Evolutionary conservation across 2,888 invertebrate species (phyloP), one percentile per base, ranked within the genome.

Genomic region (Platypus cylindrus): DNA sequence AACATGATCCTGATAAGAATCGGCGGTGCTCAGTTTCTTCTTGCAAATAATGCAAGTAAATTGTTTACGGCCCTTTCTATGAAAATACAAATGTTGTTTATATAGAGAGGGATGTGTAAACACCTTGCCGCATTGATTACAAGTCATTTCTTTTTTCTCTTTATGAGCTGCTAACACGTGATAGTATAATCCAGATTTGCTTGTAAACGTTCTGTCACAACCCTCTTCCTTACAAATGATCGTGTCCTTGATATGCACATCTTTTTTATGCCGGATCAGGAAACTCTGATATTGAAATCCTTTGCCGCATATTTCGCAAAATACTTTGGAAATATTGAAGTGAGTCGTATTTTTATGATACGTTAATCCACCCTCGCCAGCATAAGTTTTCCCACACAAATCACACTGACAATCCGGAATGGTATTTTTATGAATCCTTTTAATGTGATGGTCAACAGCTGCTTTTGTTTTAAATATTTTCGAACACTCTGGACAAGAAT

Each of bases 21-120:
- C 9, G 12, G 32, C 35, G 3, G 38, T 34, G 32, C 58, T 59
- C 4, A 63, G 59, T 1, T 53, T 48, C 35, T 63, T 61, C 1
- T 54, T 56, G 44, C 64, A 64, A 3, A 56, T 41, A 25, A 57
- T 51, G 45, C 64, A 64, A 1, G 49, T 45, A 13, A 60, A 58
- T 27, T 58, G 51, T 41, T 60, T 61, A n/a, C n/a, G n/a, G 38
- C 58, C 58, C 2, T 60, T 60, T 0, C 56, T 51, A 38, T 62
- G 61, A 14, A 48, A 50, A 34, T 52, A 51, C 15, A 55, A 44
- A 36, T 62, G 62, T 7, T 48, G 42, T 7, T 46, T 44, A 18
- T 39, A 34, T 12, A 40, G 33, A 12, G 45, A 30, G 3, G 37
- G 40, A 25, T 42, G 36, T 5, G 37, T 45, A 27, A 49, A 49